Base-by-base conservation (phyloP, 2,113 vertebrate genomes). In the Falcunculus frontatus region DNA sequence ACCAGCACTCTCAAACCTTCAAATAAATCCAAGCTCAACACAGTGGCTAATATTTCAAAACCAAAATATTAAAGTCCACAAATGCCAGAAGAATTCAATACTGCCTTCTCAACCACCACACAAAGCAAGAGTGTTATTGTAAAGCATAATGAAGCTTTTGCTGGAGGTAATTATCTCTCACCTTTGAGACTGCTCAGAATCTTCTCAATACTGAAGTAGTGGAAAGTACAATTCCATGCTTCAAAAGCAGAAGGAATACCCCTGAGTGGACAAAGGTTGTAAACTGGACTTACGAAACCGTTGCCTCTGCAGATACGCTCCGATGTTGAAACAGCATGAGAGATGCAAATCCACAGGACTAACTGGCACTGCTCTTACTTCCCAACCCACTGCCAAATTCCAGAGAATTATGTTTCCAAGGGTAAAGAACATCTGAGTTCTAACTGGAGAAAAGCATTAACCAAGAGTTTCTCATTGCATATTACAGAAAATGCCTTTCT, bases 331-430 rank as follows among this genome's bases (percentile, higher is more conserved):
- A 95, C 29, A 16, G 80, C 19, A 2, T 6, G 10, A 72, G 33
- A 60, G 77, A 93, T n/a, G 55, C 78, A 77, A 81, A 92, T 47
- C 92, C 93, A 79, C 59, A 35, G 65, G 37, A 53, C 41, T 41
- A 13, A 67, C 87, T 83, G 83, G 82, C 73, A 56, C 42, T 57
- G 63, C 55, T 87, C 52, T 75, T 23, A 73, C 80, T 53, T 73
- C 77, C 56, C 89, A 95, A 18, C 50, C 67, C 52, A 76, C 77
- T 63, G 92, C 87, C 91, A 92, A 92, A 93, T 95, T 73, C 85
- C 94, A 95, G 44, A 92, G 89, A 96, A 92, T 63, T 81, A 41
- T 16, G 41, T 95, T 91, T 94, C 94, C 89, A 89, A 68, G 82
- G 57, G 68, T 60, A 50, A 94, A 90, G 55, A 92, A 62, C 74